These are phyloP conservation scores for Myotis lucifugus DNA, from an alignment of 2,113 vertebrate genomes.

Conservation along the genomic window DNA sequence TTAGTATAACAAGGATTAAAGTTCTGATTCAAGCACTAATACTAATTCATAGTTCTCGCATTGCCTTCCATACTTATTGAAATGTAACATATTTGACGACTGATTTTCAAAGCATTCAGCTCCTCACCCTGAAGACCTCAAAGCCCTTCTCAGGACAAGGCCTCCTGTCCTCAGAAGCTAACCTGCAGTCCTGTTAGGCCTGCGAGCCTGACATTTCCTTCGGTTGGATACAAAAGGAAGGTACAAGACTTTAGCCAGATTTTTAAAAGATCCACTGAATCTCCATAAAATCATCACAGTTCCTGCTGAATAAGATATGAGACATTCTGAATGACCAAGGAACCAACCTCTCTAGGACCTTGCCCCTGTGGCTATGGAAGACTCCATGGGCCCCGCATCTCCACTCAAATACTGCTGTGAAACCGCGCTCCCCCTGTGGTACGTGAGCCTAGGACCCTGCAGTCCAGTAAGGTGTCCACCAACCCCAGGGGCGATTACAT, in stretches of 20 bases:
- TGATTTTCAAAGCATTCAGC: neutral
- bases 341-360: neutral
- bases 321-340: neutral
- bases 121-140: neutral
- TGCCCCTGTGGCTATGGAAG: neutral
- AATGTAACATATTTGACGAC: rapidly evolving
- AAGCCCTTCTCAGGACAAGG: neutral
- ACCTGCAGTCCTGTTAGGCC: too few species aligned
- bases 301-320: rapidly evolving
- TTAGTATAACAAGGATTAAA: rapidly evolving
- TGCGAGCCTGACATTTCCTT: neutral
- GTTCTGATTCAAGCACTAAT: neutral
- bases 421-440: too few species aligned
- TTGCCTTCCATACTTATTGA: neutral
- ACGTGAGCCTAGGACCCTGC: rapidly evolving
- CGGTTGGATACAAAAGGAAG: neutral
- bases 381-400: rapidly evolving
- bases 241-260: neutral
- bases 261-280: neutral
- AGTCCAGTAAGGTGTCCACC: neutral
- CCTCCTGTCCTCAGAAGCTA: neutral
- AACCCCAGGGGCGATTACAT: neutral
- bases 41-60: neutral
- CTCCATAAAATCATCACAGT: neutral
- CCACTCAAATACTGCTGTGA: rapidly evolving